Base-by-base conservation (phyloP, 2,113 vertebrate genomes). In the Mugil cephalus region DNA sequence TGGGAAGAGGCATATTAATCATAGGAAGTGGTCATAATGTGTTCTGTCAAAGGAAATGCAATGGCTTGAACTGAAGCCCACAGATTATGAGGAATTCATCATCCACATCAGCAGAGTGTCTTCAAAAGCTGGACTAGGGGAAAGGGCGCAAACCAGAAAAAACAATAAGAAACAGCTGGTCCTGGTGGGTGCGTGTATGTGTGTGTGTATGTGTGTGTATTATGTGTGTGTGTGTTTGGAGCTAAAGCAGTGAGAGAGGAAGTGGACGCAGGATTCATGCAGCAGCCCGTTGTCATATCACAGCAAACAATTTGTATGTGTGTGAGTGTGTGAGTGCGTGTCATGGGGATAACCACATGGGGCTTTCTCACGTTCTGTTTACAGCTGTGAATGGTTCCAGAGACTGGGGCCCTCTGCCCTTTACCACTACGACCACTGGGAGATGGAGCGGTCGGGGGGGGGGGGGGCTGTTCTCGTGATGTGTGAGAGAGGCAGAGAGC, bases 351-450 rank as follows among this genome's bases (percentile, higher is more conserved):
- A 90, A 85, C 89, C 91, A 89, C 91, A 91, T 86, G 80, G 74
- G 83, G 80, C 87, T 87, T 94, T 94, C 92, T 93, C 94, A 94
- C 91, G 91, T 93, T 92, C 90, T 88, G 91, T 92, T 93, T 92
- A 92, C 92, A 94, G 90, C 88, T 91, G 91, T 88, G 85, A 94
- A 89, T 80, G 79, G 70, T 88, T 90, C 91, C 86, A 90, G 91
- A 90, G 81, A 90, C 82, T 80, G 73, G 38, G 80, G 82, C 75
- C 90, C 85, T 79, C 61, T 83, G 85, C 15, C 88, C 90, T 90
- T 81, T 83, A 86, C 80, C 24, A 88, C 85, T 55, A 66, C n/a
- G 38, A 86, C 90, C 86, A 66, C 84, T 71, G 85, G 87, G 84
- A 89, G 61, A 66, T 40, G 53, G 53, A 39, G 5, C 45, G 8